Percentiles rank a stretch among this genome's conserved stretches.
phyloP scores from a whole-genome alignment of 2,888 invertebrate species.

The Idaea dimidiata region DNA sequence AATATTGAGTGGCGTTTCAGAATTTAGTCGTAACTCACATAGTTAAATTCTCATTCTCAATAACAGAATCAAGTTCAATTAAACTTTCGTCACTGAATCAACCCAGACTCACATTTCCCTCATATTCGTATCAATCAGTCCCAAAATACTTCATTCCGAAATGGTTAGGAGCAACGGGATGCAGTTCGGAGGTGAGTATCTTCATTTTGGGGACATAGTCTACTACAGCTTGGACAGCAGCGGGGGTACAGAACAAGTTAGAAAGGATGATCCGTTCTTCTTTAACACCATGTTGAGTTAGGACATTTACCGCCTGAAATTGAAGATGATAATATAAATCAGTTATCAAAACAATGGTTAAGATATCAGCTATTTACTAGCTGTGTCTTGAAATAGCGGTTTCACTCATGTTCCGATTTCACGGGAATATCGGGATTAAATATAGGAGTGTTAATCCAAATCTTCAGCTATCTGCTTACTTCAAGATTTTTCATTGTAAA shows the following conservation, averaged over 20 bases:
- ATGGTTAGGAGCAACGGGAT: constrained; percentile 97
- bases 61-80: no score
- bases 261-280: constrained; percentile 98
- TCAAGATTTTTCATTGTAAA: no score
- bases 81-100: not conserved
- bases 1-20: no score
- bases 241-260: constrained; percentile 97
- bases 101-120: not conserved
- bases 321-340: not conserved
- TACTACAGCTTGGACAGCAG: constrained; percentile 91
- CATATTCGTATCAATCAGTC: constrained; percentile 86
- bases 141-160: constrained; percentile 99
- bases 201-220: constrained; percentile 94
- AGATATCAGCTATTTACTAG: no score
- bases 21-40: no score
- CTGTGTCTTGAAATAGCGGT: no score
- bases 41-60: no score
- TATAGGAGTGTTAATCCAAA: no score
- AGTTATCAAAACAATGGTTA: no score
- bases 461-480: no score
- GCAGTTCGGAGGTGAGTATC: constrained; percentile 97
- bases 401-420: no score
- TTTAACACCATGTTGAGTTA: constrained; percentile 95
- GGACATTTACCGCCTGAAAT: constrained; percentile 93
- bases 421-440: no score